Evolutionary conservation across 2,113 vertebrate genomes (phyloP), one percentile per base, ranked within the genome.

Genomic region (Rana temporaria): DNA sequence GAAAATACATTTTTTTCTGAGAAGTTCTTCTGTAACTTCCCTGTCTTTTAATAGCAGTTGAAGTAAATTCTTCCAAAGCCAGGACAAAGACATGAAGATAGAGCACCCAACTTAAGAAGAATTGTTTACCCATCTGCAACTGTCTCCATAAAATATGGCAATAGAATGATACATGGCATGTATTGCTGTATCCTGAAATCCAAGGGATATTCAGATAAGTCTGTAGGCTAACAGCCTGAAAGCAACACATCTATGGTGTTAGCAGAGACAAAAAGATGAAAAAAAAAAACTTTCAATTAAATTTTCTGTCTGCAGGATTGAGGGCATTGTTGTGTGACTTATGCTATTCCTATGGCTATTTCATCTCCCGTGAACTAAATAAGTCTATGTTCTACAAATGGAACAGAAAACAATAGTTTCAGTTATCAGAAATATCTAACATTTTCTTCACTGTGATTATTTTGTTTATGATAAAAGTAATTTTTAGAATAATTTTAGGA

Each of bases 131-230:
- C 19, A 42, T 75, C 59, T 38, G 19, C 53, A 59, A 62, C 34
- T 32, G 24, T 18, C 53, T 75, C n/a, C 60, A 75, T 59, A 74
- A 20, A n/a, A 74, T 71, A 72, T 72, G 26, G 55, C 8, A 8
- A 22, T 57, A 32, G 70, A 59, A 59, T 74, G 57, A 74, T 59
- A 59, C 71, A 74, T 38, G 55, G 55, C 60, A 55, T 66, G 62
- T 48, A 52, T n/a, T 65, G 24, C 24, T 15, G n/a, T 55, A 65
- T 63, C 62, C 48, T n/a, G 26, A 65, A 78, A 65, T 64, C 75
- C 62, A 65, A 22, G 75, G 75, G 38, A 78, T 78, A 66, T 78
- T 78, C 30, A 53, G 60, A 65, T 65, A 65, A 78, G 52, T 55
- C 59, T 78, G 62, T 55, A 78, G 75, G 53, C 62, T 66, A 48